Evolutionary conservation across 23 tunicate genomes (phyloP), one percentile per base, ranked within the genome.

Genomic region (Oikopleura vanhoeffeni): DNA sequence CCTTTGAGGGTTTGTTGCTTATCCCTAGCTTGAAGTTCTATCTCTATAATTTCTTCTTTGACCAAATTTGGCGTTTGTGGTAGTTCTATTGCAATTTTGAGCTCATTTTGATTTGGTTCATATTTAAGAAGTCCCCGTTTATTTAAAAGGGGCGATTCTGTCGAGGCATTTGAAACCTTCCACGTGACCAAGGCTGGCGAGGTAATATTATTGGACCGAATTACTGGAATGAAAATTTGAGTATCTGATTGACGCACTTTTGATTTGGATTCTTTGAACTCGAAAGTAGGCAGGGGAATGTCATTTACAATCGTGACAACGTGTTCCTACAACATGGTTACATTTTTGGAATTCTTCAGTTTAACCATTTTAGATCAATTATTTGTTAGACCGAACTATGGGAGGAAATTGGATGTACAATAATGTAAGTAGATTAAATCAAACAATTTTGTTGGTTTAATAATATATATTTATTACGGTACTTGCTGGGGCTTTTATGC

Each of bases 211-310:
- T 71, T 71, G 79, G 34, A 85, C 60, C 99, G 60, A 1, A 84
- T 39, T 60, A 95, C 28, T 39, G 85, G 84, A 18, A 95, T 33
- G 0, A 41, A 87, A 39, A 90, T 76, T 67, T 87, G 84, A 33
- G 83, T 87, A 0, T 87, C 76, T 76, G 90, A 91, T 58, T 95
- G 99, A n/a, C 87, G 77, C 0, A 83, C 76, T 40, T 95, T 83
- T 0, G 85, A 71, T 32, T 2, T 2, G 4, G 27, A 2, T 38
- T 33, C 27, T 71, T 71, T 71, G 38, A 71, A 71, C 32, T 71
- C 79, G 38, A 71, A 71, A 2, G 35, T 30, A 2, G 79, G 79
- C 35, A 71, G 32, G 79, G 79, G 79, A 71, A 71, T 30, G 35
- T 71, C 79, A 32, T 71, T 71, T 4, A 71, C 35, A 3, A 71